phyloP scores from a whole-genome alignment of 2,797 vertebrate genomes.

The Danio albolineatus region DNA sequence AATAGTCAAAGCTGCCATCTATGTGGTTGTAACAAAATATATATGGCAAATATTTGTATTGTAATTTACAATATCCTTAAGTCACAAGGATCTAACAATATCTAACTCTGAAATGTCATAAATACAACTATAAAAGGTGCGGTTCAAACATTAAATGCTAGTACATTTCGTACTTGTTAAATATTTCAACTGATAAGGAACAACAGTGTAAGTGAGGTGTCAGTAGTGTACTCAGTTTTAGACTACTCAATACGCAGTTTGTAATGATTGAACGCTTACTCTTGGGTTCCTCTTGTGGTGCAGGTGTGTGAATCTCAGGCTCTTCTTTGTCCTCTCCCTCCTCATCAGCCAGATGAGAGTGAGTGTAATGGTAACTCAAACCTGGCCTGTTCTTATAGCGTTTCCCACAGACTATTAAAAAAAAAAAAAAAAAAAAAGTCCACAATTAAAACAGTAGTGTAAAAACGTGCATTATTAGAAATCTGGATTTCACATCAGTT shows the following conservation, averaged over 20 bases:
- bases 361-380: conserved; percentile 96
- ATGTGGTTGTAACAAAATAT: not conserved
- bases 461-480: conserved; percentile 22
- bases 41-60: not conserved
- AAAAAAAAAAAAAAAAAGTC: not conserved
- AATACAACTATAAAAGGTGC: not conserved
- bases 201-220: not conserved
- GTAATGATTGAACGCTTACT: conserved; percentile 77
- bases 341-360: conserved; percentile 96
- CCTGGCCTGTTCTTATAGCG: conserved; percentile 97
- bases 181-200: not conserved
- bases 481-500: not conserved
- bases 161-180: not conserved
- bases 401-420: conserved; percentile 90
- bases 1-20: conserved; percentile 8
- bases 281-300: conserved; percentile 92
- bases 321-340: conserved; percentile 96
- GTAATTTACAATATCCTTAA: conserved; percentile 2
- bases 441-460: not conserved
- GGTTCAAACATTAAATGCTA: not conserved
- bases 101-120: not conserved
- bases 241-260: no score
- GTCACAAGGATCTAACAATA: not conserved
- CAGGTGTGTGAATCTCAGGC: conserved; percentile 89
- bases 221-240: not conserved